phyloP scores from a whole-genome alignment of 2,797 vertebrate species.

The Hypotaenidia okinawae region DNA sequence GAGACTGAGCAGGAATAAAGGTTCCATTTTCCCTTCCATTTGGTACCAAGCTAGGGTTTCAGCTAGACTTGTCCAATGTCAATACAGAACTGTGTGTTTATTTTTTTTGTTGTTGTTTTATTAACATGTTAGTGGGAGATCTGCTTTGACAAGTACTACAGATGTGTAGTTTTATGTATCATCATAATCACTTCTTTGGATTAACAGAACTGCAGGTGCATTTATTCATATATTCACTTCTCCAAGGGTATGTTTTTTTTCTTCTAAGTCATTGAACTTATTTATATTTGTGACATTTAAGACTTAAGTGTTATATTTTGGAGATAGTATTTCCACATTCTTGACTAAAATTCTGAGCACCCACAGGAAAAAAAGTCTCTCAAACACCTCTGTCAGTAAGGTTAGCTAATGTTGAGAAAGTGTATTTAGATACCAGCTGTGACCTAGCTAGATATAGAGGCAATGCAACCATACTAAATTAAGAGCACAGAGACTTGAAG shows the following conservation, averaged over 20 bases:
- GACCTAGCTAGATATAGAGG: conserved; percentile 1
- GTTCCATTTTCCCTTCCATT: conserved; percentile 39
- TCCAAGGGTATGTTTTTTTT: not conserved
- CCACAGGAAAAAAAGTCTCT: not conserved
- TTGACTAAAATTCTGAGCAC: not conserved
- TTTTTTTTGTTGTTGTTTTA: not conserved
- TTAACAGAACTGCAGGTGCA: not conserved
- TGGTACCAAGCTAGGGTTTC: not conserved
- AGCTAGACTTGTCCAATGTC: conserved; percentile 33
- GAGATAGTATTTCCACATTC: conserved; percentile 16
- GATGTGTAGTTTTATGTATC: conserved; percentile 26
- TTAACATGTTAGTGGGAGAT: conserved; percentile 33
- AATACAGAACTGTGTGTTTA: conserved; percentile 3
- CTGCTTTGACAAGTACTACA: conserved; percentile 17
- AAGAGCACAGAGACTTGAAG: conserved; percentile 10
- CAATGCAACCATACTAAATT: not conserved
- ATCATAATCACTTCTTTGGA: conserved; percentile 10
- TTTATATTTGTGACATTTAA: not conserved
- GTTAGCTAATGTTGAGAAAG: not conserved
- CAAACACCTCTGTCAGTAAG: not conserved
- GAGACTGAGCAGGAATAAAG: conserved; percentile 1
- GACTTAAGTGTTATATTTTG: not conserved
- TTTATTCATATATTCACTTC: not conserved
- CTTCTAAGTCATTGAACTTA: not conserved
- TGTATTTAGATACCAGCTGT: conserved; percentile 6